Conservation (phyloP, 2,797 vertebrate species). For the Scolopax rusticola region DNA sequence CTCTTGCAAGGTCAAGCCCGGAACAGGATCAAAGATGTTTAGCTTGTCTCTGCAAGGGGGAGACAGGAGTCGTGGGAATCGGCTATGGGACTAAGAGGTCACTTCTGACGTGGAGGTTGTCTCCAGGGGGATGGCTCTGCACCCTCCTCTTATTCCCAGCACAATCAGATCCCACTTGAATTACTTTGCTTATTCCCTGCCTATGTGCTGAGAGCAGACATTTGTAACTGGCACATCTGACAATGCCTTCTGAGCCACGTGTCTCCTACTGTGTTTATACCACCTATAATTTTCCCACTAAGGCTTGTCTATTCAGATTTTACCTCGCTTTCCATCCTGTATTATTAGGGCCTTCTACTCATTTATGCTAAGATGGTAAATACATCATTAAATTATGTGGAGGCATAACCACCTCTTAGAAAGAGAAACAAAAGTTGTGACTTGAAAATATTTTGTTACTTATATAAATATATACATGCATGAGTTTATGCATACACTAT, state of each 20-base stretch:
- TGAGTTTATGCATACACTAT: background rate
- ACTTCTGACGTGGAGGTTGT: background rate
- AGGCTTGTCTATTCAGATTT: background rate
- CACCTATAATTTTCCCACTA: background rate
- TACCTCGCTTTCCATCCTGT: background rate
- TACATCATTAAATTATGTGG: background rate
- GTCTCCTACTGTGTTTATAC: background rate
- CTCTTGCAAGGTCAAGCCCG: background rate
- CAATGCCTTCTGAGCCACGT: background rate
- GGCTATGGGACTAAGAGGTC: background rate
- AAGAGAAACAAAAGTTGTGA: background rate
- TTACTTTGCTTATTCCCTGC: background rate
- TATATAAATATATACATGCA: accelerated
- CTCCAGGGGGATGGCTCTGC: background rate
- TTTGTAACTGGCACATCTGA: background rate
- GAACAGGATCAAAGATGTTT: background rate
- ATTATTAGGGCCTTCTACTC: background rate
- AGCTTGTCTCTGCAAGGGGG: background rate
- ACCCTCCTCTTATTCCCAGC: background rate
- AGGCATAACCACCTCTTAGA: background rate
- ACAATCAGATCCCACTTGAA: background rate
- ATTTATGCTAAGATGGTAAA: background rate
- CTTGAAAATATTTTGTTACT: background rate
- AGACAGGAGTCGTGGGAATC: background rate
- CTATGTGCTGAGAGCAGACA: accelerated